Evolutionary conservation across 2,113 vertebrate species (phyloP).

Genomic region (Micronycteris hirsuta): DNA sequence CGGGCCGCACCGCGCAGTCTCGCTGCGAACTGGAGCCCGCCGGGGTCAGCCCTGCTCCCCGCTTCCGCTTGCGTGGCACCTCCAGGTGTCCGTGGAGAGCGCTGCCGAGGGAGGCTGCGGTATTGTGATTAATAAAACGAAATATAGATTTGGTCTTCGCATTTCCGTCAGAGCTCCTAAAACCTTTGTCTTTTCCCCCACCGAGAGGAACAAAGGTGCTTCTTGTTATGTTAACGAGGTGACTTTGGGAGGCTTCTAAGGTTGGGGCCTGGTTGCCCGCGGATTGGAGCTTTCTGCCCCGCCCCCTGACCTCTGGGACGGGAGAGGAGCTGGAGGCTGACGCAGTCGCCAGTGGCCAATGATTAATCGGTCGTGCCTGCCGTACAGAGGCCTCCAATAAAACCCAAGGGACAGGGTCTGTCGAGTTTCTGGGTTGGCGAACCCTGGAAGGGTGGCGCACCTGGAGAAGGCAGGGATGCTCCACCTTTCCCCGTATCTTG

Average conservation of each 20-base stretch:
- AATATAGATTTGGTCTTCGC: neutral
- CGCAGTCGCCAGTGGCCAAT: neutral
- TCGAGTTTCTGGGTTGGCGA: too few species aligned
- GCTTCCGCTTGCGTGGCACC: accelerated
- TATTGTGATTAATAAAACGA: neutral
- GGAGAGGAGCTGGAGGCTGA: neutral
- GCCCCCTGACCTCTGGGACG: neutral
- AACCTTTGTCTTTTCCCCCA: neutral
- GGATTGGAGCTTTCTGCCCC: neutral
- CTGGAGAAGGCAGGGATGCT: neutral
- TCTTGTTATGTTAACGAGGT: neutral
- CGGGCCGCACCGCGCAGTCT: accelerated
- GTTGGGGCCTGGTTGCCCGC: accelerated
- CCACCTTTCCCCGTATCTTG: too few species aligned
- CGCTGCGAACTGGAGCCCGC: too few species aligned
- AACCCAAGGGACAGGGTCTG: neutral
- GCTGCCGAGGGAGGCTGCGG: too few species aligned
- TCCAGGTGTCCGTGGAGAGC: neutral
- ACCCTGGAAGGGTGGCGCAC: neutral
- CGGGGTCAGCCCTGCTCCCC: too few species aligned
- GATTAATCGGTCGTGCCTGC: neutral
- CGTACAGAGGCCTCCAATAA: neutral
- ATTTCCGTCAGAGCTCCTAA: neutral
- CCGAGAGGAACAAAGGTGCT: neutral
- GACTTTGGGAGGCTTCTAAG: neutral